A percentile compares a stretch with the other conserved stretches of the same genome.
Conservation (phyloP, 2,797 vertebrate species). For the Poeciliopsis paucimaculata region DNA sequence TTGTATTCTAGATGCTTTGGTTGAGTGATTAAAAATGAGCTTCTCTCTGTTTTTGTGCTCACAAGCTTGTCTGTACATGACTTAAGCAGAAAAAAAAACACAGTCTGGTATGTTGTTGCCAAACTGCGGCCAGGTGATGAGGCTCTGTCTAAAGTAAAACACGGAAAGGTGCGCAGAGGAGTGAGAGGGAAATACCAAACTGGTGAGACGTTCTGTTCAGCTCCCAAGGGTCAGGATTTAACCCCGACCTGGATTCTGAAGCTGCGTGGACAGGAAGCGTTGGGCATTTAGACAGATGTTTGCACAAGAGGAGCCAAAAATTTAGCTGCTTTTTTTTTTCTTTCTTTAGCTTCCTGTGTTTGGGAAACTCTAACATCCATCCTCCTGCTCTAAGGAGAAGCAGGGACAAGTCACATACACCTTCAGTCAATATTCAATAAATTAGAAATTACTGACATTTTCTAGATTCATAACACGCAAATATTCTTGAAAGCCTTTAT, state of each 20-base stretch:
- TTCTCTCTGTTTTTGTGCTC: background rate
- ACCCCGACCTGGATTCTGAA: constrained; percentile 1
- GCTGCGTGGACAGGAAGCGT: background rate
- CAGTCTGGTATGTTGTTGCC: background rate
- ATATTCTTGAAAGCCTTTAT: background rate
- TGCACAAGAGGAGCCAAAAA: background rate
- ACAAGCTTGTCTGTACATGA: background rate
- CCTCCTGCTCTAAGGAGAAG: background rate
- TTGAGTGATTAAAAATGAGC: constrained; percentile 2
- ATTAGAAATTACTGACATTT: background rate
- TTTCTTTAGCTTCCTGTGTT: background rate
- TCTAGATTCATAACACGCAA: background rate
- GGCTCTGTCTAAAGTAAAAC: background rate
- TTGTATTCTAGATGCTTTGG: background rate
- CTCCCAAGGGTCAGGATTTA: background rate
- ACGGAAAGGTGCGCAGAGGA: background rate
- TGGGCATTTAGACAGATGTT: background rate
- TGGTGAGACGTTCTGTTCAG: constrained; percentile 1
- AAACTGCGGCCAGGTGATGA: background rate
- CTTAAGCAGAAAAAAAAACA: background rate
- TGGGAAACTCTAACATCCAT: background rate
- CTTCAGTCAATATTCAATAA: background rate
- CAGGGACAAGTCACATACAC: background rate
- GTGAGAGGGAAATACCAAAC: background rate
- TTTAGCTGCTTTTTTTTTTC: too few relatives aligned